Percentiles rank a stretch among this genome's conserved stretches.
Conservation (phyloP, 2,888 invertebrate genomes). For the Pecten maximus region DNA sequence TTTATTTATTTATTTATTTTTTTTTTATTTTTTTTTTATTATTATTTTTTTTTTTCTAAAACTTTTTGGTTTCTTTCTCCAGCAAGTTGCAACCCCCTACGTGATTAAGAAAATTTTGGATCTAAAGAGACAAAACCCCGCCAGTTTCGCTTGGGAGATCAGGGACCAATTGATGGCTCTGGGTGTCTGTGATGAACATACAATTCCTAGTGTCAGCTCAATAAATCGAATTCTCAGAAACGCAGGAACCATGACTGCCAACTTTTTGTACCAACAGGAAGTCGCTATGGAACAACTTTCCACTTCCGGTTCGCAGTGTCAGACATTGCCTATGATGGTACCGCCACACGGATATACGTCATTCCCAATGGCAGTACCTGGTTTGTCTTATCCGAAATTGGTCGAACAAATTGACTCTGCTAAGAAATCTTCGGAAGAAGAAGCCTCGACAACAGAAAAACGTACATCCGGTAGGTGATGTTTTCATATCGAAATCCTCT, state of each 20-base stretch:
- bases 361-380: slow-evolving; percentile 71
- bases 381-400: slow-evolving; percentile 75
- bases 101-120: slow-evolving; percentile 97
- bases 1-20: too few relatives aligned
- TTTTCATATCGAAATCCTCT: neutral
- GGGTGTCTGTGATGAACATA: slow-evolving; percentile 90
- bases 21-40: neutral
- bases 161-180: slow-evolving; percentile 94
- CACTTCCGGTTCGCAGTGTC: slow-evolving; percentile 55
- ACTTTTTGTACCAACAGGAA: slow-evolving; percentile 57
- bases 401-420: slow-evolving; percentile 59
- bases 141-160: slow-evolving; percentile 98
- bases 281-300: slow-evolving; percentile 58
- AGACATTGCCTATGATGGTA: slow-evolving; percentile 50
- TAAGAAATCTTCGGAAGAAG: neutral
- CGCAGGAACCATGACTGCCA: slow-evolving; percentile 67
- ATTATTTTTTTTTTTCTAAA: neutral
- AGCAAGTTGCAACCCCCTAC: slow-evolving; percentile 95
- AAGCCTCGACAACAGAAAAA: neutral
- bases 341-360: neutral
- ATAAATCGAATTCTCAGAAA: slow-evolving; percentile 94
- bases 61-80: slow-evolving; percentile 48
- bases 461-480: neutral
- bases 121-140: slow-evolving; percentile 96
- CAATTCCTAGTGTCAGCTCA: slow-evolving; percentile 95